These are phyloP conservation scores for Lepus americanus DNA, from an alignment of 2,113 vertebrate species.

Conservation along the genomic window DNA sequence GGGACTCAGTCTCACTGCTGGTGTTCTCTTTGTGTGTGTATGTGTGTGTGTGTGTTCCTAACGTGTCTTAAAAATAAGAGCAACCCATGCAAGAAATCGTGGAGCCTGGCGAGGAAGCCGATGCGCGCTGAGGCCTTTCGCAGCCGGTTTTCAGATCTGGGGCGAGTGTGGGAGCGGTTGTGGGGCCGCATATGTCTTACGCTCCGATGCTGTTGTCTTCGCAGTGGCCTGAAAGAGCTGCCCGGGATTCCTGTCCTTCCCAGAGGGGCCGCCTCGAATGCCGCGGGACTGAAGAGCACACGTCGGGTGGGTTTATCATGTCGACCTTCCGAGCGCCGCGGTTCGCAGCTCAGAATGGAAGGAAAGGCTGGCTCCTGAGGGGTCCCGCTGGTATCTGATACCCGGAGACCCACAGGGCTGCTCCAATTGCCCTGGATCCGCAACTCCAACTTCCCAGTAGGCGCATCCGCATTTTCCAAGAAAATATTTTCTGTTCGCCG, in stretches of 20 bases:
- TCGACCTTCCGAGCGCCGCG: conserved; percentile 78
- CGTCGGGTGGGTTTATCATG: conserved; percentile 80
- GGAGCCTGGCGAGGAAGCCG: not conserved
- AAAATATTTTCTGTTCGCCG: conserved; percentile 22
- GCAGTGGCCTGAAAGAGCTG: conserved; percentile 80
- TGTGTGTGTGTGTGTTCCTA: too few species aligned
- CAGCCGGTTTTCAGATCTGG: not conserved
- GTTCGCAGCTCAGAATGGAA: conserved; percentile 70
- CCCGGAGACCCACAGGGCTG: conserved; percentile 57
- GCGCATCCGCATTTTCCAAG: conserved; percentile 64
- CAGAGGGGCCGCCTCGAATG: not conserved
- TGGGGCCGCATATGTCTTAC: conserved; percentile 65
- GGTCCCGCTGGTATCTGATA: conserved; percentile 59
- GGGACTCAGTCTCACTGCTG: not conserved
- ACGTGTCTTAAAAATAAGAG: not conserved
- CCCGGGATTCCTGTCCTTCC: not conserved
- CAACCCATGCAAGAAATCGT: not conserved
- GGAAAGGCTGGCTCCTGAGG: conserved; percentile 75
- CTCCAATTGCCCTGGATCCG: conserved; percentile 76
- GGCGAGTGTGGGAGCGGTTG: not conserved
- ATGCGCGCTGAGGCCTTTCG: not conserved
- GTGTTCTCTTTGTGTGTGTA: not conserved
- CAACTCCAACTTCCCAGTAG: conserved; percentile 55
- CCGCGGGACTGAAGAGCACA: conserved; percentile 57
- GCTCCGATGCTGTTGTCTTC: conserved; percentile 83